A percentile compares a stretch with the other conserved stretches of the same genome.
phyloP scores from a whole-genome alignment of 2,888 invertebrate genomes.

The Antheraea yamamai region DNA sequence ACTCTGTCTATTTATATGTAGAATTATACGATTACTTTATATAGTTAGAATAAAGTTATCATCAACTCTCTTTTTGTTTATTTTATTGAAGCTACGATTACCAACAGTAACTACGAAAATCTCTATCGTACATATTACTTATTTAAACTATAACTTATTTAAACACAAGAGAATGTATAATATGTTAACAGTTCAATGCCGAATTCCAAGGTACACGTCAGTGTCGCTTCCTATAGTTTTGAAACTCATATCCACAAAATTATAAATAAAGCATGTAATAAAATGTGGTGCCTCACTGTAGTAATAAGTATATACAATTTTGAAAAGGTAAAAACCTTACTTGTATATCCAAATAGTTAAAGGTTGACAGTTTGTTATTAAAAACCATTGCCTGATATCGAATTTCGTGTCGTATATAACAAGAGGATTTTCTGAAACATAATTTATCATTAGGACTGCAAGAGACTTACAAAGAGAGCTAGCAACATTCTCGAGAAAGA shows the following conservation, averaged over 20 bases:
- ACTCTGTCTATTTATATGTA: no score
- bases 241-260: not conserved
- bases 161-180: not conserved
- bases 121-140: no score
- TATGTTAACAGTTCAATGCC: not conserved
- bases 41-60: no score
- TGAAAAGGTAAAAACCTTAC: conserved; percentile 62
- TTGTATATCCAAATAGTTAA: conserved; percentile 96
- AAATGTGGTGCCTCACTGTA: not conserved
- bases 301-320: not conserved
- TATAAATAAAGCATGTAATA: not conserved
- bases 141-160: no score
- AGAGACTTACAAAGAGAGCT: not conserved
- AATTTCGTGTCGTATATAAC: conserved; percentile 95
- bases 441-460: not conserved
- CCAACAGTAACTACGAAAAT: not conserved
- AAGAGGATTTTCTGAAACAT: conserved; percentile 90
- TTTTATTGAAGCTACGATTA: not conserved
- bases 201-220: not conserved
- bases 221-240: not conserved
- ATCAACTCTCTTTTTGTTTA: no score
- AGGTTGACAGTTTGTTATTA: conserved; percentile 95
- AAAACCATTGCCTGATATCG: conserved; percentile 97
- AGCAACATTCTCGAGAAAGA: not conserved
- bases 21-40: no score